Conservation (phyloP, 2,797 vertebrate species). For the Anniella stebbinsi region DNA sequence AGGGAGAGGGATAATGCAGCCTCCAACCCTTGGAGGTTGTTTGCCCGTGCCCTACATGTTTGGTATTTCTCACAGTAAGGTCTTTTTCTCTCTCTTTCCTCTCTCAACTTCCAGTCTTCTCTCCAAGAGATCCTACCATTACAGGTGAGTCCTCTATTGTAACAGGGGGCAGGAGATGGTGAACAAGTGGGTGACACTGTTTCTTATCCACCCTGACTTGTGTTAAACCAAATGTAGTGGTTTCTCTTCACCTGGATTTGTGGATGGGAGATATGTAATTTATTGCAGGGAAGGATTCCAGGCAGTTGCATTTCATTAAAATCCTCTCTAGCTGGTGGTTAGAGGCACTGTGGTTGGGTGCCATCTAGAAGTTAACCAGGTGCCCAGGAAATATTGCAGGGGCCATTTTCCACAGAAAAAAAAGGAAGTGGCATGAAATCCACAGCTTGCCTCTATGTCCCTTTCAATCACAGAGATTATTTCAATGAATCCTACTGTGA, state of each 20-base stretch:
- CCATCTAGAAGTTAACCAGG: neutral
- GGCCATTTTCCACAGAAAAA: neutral
- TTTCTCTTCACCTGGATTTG: neutral
- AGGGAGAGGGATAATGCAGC: too few species aligned
- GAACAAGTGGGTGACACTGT: neutral
- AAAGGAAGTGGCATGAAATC: neutral
- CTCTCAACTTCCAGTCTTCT: slow-evolving; percentile 53
- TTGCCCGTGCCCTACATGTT: neutral
- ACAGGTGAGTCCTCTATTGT: slow-evolving; percentile 45
- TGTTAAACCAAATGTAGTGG: neutral
- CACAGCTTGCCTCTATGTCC: too few species aligned
- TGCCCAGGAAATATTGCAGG: neutral
- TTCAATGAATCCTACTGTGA: neutral
- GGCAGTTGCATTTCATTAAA: neutral
- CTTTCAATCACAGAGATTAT: neutral
- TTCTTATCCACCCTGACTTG: neutral
- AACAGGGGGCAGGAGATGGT: neutral
- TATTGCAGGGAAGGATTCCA: neutral
- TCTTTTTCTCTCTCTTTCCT: neutral
- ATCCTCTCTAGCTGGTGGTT: neutral
- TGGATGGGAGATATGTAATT: neutral
- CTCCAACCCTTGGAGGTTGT: too few species aligned
- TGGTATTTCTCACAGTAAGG: neutral
- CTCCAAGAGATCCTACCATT: slow-evolving; percentile 66
- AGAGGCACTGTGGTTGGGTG: neutral